phyloP scores from a whole-genome alignment of 2,888 invertebrate genomes.

The Helleia helle region DNA sequence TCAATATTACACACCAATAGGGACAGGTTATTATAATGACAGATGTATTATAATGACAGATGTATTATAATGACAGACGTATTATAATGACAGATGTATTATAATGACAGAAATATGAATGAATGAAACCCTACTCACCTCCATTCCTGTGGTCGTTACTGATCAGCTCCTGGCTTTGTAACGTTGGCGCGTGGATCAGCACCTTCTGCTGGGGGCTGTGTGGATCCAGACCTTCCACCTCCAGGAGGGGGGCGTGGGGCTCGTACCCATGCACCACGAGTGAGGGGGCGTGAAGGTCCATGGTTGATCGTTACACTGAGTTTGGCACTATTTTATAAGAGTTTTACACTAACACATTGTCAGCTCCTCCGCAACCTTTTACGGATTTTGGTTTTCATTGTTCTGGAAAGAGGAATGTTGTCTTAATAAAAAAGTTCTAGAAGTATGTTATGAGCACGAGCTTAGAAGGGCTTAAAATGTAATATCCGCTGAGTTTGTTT shows the following conservation, averaged over 20 bases:
- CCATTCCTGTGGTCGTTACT: slow-evolving; percentile 58
- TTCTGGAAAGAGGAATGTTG: slow-evolving; percentile 38
- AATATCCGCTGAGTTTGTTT: no score
- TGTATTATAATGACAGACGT: no score
- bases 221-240: slow-evolving; percentile 62
- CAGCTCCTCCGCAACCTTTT: slow-evolving; percentile 44
- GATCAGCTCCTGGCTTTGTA: slow-evolving; percentile 60
- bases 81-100: no score
- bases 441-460: no score
- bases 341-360: slow-evolving; percentile 38
- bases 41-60: no score
- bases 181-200: slow-evolving; percentile 56
- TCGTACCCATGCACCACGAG: slow-evolving; percentile 63
- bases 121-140: slow-evolving; percentile 50
- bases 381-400: slow-evolving; percentile 51
- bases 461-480: no score
- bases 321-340: slow-evolving; percentile 18
- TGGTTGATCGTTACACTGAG: slow-evolving; percentile 28
- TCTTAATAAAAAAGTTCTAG: not conserved
- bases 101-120: no score
- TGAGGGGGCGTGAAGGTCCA: slow-evolving; percentile 65
- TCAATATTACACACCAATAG: no score
- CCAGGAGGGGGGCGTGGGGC: slow-evolving; percentile 59
- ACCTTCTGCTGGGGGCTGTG: slow-evolving; percentile 68
- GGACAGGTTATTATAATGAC: no score